Evolutionary conservation across 2,797 vertebrate genomes (phyloP).

Genomic region (Bucorvus abyssinicus): DNA sequence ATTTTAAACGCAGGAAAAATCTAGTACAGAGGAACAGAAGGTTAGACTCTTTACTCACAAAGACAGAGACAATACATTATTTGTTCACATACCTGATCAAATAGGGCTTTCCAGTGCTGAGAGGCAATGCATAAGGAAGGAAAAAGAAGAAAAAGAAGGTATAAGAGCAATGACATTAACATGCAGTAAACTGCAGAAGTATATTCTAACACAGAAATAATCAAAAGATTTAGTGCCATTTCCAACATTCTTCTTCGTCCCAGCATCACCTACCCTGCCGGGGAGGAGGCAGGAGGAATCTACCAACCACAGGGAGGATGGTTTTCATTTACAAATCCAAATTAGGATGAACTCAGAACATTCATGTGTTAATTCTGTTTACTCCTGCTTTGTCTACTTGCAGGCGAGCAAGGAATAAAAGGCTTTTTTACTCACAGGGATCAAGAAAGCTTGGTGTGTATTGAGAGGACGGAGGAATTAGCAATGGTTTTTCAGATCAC

Average conservation of each 20-base stretch:
- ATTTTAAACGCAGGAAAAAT: constrained; percentile 43
- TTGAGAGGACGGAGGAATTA: background rate
- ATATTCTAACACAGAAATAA: constrained; percentile 35
- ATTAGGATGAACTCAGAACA: constrained; percentile 40
- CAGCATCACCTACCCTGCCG: constrained; percentile 58
- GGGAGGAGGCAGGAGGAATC: constrained; percentile 54
- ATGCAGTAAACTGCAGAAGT: constrained; percentile 21
- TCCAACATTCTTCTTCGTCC: constrained; percentile 51
- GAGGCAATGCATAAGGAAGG: constrained; percentile 69
- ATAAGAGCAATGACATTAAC: constrained; percentile 42
- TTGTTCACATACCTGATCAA: constrained; percentile 92
- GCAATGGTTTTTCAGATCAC: background rate
- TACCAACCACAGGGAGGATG: constrained; percentile 49
- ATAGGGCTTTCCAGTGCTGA: constrained; percentile 96
- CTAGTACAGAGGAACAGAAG: constrained; percentile 14
- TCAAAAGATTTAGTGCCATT: constrained; percentile 43
- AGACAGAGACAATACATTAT: constrained; percentile 40
- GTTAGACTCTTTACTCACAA: constrained; percentile 8
- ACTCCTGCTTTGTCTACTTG: background rate
- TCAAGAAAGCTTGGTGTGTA: background rate
- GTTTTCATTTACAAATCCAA: constrained; percentile 47
- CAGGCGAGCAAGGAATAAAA: constrained; percentile 28
- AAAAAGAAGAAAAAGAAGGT: constrained; percentile 70
- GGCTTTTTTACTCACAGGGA: background rate
- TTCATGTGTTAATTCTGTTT: constrained; percentile 43